Evolutionary conservation across 2,888 invertebrate species (phyloP), one percentile per base, ranked within the genome.

Genomic region (Tachina fera): DNA sequence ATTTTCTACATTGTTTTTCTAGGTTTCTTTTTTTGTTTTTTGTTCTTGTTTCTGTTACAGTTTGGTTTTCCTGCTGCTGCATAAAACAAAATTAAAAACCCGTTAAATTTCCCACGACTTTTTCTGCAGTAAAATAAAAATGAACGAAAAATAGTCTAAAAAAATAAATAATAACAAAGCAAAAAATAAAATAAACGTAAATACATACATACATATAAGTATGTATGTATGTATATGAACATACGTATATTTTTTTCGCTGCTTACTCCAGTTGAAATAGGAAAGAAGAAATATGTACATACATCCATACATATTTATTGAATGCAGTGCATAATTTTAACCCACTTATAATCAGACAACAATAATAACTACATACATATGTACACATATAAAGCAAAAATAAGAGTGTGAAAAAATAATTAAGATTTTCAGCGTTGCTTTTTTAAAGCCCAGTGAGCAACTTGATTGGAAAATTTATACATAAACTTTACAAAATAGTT

Each of bases 71-170:
- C 41, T 86, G 87, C 86, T 88, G 86, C 82, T 85, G 81, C 43
- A 45, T 31, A 6, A n/a, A 65, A 14, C 16, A 74, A 74, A 83
- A 83, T 31, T 71, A 86, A 87, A 88, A 87, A 88, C 89, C 87
- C 86, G 89, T 87, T 87, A 87, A 87, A 88, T 87, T 89, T 89
- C 89, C 89, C 88, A 89, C 89, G 89, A 87, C 75, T 87, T 61
- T 83, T 78, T 61, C 53, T 56, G 14, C 13, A 56, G 11, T 13
- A 56, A n/a, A 56, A 9, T 11, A 56, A 13, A n/a, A 56, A 11
- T 68, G 19, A 61, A 72, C 14, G 13, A 78, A 72, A 60, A 22
- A 14, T 49, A 49, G 49, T 31, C 6, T 31, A 31, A 19, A 10
- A n/a, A 53, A 16, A 19, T 9, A 19, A 22, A 53, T 19, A 19